Conservation (phyloP, 2,888 invertebrate species). For the Steromphala cineraria region DNA sequence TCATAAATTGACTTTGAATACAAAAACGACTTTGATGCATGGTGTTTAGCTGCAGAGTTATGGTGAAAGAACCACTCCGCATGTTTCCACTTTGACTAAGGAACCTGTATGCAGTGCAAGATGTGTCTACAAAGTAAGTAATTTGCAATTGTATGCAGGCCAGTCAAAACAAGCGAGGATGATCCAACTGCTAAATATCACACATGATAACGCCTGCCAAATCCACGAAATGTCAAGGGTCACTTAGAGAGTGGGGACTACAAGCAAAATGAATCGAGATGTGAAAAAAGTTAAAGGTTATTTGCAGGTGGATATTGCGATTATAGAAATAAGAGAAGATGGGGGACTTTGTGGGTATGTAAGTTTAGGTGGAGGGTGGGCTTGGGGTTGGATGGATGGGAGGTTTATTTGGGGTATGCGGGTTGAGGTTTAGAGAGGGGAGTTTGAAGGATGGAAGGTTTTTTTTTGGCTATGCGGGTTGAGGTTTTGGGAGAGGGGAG, state of each 20-base stretch:
- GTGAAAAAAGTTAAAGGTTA: background rate
- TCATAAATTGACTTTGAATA: too few species aligned
- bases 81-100: background rate
- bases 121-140: background rate
- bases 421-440: background rate
- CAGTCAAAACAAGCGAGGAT: constrained; percentile 2
- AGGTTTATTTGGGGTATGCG: too few species aligned
- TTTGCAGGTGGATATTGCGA: background rate
- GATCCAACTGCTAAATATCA: constrained; percentile 4
- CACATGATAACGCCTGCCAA: constrained; percentile 10
- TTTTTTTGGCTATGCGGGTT: too few species aligned
- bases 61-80: background rate
- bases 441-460: background rate
- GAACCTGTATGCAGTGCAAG: too few species aligned
- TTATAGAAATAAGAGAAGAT: too few species aligned
- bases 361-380: background rate
- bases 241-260: background rate
- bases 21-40: background rate
- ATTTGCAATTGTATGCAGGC: background rate
- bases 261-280: background rate
- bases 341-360: too few species aligned
- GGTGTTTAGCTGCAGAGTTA: background rate
- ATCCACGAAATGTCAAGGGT: background rate
- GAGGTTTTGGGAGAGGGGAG: background rate
- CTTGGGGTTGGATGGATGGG: background rate